Evolutionary conservation across 1,140 invertebrate species (phyloP).

Genomic region (Heliconius hermathena): DNA sequence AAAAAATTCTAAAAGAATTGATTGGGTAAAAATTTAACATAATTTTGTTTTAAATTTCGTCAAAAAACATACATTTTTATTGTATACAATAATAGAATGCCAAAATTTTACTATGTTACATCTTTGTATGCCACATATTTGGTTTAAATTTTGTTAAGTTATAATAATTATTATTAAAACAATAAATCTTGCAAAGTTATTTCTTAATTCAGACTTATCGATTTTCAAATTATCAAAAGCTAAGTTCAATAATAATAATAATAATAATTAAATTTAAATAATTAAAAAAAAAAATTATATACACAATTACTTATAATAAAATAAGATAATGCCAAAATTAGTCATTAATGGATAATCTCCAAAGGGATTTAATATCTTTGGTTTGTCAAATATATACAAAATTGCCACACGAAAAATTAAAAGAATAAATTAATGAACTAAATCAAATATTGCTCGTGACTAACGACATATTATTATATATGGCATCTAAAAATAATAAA

Average conservation of each 20-base stretch:
- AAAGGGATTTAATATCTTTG: conserved; percentile 73
- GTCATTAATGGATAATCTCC: conserved; percentile 54
- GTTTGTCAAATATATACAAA: conserved; percentile 76
- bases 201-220: conserved; percentile 23
- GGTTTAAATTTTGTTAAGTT: conserved; percentile 1
- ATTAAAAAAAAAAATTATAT: conserved; percentile 10
- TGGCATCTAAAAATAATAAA: conserved; percentile 74
- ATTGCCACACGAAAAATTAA: conserved; percentile 50
- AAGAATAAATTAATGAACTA: conserved; percentile 54
- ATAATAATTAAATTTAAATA: conserved; percentile 11
- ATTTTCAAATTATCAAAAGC: conserved; percentile 19
- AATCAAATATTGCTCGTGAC: conserved; percentile 65
- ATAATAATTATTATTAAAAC: not conserved
- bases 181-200: conserved; percentile 12
- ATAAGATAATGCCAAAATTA: conserved; percentile 39
- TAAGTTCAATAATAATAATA: conserved; percentile 5
- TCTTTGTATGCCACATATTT: conserved; percentile 8
- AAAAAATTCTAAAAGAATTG: not conserved
- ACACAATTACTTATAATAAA: conserved; percentile 31
- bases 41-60: not conserved
- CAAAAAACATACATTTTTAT: not conserved
- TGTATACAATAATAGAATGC: not conserved
- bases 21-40: not conserved
- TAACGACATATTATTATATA: conserved; percentile 63
- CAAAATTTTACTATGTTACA: conserved; percentile 5